A percentile compares a stretch with the other conserved stretches of the same genome.
These are phyloP conservation scores for Clarias laeviceps DNA, from an alignment of 2,797 vertebrate genomes.

Conservation along the genomic window DNA sequence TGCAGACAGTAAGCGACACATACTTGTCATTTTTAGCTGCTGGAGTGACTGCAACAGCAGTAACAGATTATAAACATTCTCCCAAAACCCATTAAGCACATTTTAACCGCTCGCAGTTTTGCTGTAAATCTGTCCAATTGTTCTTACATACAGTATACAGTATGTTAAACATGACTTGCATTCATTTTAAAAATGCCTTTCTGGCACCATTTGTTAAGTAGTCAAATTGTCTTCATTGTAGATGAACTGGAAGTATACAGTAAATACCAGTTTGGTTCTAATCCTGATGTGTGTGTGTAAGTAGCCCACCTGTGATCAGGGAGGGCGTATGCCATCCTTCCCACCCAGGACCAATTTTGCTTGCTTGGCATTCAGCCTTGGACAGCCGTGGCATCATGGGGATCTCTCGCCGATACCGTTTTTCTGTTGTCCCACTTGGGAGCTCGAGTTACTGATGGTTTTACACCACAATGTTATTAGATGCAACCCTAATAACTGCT, in stretches of 20 bases:
- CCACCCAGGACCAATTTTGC: not conserved
- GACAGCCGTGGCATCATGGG: not conserved
- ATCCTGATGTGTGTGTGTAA: not conserved
- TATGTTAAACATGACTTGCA: not conserved
- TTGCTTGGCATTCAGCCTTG: not conserved
- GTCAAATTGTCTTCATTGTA: not conserved
- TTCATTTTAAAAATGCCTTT: not conserved
- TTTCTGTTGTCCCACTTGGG: not conserved
- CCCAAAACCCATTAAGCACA: too few species aligned
- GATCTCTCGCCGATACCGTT: not conserved
- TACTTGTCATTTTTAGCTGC: too few species aligned
- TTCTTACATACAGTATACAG: not conserved
- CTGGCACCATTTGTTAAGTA: not conserved
- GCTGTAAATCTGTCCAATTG: not conserved
- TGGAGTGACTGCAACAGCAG: too few species aligned
- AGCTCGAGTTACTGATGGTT: not conserved
- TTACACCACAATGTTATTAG: conserved; percentile 4
- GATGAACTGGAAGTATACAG: not conserved
- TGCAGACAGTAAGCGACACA: too few species aligned
- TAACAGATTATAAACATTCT: too few species aligned
- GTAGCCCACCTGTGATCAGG: conserved; percentile 19
- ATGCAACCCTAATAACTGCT: conserved; percentile 1
- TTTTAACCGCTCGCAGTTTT: too few species aligned
- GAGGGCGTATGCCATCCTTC: not conserved
- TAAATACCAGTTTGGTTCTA: not conserved